Percentiles rank a stretch among this genome's conserved stretches.
Evolutionary conservation across 2,113 vertebrate species (phyloP).

Genomic region (Trichomycterus rosablanca): DNA sequence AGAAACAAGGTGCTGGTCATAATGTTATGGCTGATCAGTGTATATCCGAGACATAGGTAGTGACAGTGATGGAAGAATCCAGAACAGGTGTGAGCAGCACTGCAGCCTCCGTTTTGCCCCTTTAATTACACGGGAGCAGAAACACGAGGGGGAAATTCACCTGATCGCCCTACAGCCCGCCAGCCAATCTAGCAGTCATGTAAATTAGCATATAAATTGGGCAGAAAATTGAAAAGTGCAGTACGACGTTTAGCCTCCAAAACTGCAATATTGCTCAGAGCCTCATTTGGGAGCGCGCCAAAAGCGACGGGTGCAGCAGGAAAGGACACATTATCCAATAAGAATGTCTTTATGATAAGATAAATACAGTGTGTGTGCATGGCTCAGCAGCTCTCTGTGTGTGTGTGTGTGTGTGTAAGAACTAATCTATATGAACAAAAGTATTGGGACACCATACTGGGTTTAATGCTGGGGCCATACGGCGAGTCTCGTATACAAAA

Average conservation of each 20-base stretch:
- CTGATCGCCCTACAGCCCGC: conserved; percentile 44
- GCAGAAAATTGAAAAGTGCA: conserved; percentile 54
- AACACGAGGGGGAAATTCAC: conserved; percentile 44
- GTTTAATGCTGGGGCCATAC: too few relatives aligned
- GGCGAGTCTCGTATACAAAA: too few relatives aligned
- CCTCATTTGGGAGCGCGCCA: conserved; percentile 28
- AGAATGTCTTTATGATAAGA: conserved; percentile 38
- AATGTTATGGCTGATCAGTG: too few relatives aligned
- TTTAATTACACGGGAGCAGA: conserved; percentile 45
- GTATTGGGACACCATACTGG: too few relatives aligned
- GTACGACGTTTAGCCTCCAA: conserved; percentile 44
- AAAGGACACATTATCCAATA: conserved; percentile 49
- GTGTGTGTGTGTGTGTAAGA: not conserved
- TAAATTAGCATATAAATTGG: conserved; percentile 58
- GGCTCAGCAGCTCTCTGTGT: conserved; percentile 15
- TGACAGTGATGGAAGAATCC: not conserved
- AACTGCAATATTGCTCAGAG: conserved; percentile 40
- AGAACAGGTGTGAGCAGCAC: conserved; percentile 17
- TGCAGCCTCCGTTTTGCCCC: conserved; percentile 28
- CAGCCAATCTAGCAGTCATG: conserved; percentile 51
- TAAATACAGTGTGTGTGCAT: conserved; percentile 20
- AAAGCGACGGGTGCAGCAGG: conserved; percentile 31
- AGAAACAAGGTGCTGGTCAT: too few relatives aligned
- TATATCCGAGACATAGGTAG: not conserved
- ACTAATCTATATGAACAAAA: too few relatives aligned